Conservation (phyloP, 2,888 invertebrate genomes). For the Drosophila koepferae region DNA sequence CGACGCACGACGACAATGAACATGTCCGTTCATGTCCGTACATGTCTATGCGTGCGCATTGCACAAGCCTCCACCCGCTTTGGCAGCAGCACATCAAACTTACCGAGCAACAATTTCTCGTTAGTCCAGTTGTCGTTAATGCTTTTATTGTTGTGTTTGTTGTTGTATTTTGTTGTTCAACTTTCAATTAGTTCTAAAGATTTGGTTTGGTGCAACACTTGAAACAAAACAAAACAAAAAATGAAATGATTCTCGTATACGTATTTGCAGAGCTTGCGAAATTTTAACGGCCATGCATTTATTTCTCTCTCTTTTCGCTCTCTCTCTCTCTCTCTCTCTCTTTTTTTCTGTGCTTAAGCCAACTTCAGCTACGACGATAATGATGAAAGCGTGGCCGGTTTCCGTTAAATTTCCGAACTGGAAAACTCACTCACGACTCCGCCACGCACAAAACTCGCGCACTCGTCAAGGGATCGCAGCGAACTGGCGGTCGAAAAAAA, state of each 20-base stretch:
- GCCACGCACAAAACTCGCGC: slow-evolving; percentile 21
- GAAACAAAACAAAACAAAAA: slow-evolving; percentile 18
- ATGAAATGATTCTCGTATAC: background rate
- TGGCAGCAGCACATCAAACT: slow-evolving; percentile 10
- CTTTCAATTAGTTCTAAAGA: slow-evolving; percentile 36
- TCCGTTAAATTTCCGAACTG: slow-evolving; percentile 22
- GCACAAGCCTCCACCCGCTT: slow-evolving; percentile 13
- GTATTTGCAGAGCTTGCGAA: slow-evolving; percentile 27
- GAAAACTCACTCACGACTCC: slow-evolving; percentile 6
- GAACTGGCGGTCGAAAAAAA: slow-evolving; percentile 9
- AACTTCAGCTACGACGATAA: slow-evolving; percentile 1
- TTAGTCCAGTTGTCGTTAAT: slow-evolving; percentile 30
- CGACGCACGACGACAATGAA: slow-evolving; percentile 31
- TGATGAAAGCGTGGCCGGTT: slow-evolving; percentile 33
- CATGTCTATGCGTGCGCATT: slow-evolving; percentile 28
- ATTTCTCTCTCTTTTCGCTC: background rate
- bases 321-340: background rate
- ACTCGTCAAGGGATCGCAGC: slow-evolving; percentile 26
- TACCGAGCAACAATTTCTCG: slow-evolving; percentile 32
- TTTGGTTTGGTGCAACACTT: slow-evolving; percentile 30
- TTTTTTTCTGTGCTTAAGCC: background rate
- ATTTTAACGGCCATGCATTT: slow-evolving; percentile 31
- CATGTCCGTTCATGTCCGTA: slow-evolving; percentile 31
- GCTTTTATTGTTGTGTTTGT: background rate
- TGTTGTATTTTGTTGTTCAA: slow-evolving; percentile 10